Evolutionary conservation across 2,797 vertebrate species (phyloP).

Genomic region (Tenualosa thibaudeaui): DNA sequence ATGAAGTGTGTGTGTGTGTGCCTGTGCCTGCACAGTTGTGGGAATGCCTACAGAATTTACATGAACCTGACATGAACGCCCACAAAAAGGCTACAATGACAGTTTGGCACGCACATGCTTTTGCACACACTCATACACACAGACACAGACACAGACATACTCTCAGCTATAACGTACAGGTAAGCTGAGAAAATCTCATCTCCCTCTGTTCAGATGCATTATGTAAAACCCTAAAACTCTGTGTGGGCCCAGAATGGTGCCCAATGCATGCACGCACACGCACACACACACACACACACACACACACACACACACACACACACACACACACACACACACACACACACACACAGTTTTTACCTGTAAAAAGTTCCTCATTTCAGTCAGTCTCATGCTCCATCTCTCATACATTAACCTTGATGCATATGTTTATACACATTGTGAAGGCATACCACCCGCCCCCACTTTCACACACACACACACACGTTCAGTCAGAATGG

Average conservation of each 20-base stretch:
- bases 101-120: background rate
- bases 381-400: background rate
- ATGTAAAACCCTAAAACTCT: background rate
- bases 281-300: background rate
- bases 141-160: background rate
- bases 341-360: background rate
- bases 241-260: background rate
- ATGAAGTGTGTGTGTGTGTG: background rate
- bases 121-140: background rate
- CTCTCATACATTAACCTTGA: background rate
- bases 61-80: background rate
- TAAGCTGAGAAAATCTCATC: background rate
- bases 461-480: background rate
- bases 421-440: background rate
- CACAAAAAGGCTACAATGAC: background rate
- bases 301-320: background rate
- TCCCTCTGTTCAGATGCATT: background rate
- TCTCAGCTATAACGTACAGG: background rate
- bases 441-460: background rate
- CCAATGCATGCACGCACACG: background rate
- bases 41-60: background rate
- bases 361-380: background rate
- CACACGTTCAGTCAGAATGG: background rate
- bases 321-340: background rate
- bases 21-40: background rate